phyloP scores from a whole-genome alignment of 2,797 vertebrate species.

The Alosa sapidissima region DNA sequence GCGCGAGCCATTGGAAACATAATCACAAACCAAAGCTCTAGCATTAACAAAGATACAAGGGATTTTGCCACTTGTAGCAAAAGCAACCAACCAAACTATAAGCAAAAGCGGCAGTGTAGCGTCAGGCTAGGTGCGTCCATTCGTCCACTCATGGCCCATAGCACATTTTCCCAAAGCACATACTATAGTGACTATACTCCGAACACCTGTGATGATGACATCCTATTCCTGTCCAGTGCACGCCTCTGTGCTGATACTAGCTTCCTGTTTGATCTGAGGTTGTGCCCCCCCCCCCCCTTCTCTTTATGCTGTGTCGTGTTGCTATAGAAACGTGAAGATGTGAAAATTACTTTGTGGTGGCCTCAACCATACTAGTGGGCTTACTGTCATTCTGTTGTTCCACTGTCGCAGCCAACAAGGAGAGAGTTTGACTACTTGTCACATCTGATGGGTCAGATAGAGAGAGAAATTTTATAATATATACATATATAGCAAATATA shows the following conservation, averaged over 20 bases:
- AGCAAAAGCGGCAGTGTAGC: neutral
- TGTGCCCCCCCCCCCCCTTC: neutral
- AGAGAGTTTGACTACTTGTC: constrained; percentile 60
- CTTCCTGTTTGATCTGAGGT: neutral
- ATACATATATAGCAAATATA: constrained; percentile 58
- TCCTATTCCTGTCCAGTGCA: neutral
- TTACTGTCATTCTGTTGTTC: constrained; percentile 67
- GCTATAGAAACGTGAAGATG: constrained; percentile 78
- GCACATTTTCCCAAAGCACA: constrained; percentile 58
- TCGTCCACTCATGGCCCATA: neutral
- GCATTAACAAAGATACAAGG: neutral
- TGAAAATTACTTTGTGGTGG: constrained; percentile 81
- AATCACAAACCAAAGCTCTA: constrained; percentile 17
- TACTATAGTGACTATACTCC: constrained; percentile 59
- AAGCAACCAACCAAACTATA: constrained; percentile 5
- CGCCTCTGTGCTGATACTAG: neutral
- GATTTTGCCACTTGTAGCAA: neutral
- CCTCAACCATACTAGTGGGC: constrained; percentile 73
- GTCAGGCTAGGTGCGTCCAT: neutral
- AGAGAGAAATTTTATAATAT: constrained; percentile 62
- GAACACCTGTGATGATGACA: neutral
- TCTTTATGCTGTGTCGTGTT: constrained; percentile 74
- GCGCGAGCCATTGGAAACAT: neutral
- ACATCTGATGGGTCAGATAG: constrained; percentile 50
- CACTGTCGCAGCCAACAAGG: constrained; percentile 69